Evolutionary conservation across 2,113 vertebrate species (phyloP), one percentile per base, ranked within the genome.

Genomic region (Nansenia antarctica): DNA sequence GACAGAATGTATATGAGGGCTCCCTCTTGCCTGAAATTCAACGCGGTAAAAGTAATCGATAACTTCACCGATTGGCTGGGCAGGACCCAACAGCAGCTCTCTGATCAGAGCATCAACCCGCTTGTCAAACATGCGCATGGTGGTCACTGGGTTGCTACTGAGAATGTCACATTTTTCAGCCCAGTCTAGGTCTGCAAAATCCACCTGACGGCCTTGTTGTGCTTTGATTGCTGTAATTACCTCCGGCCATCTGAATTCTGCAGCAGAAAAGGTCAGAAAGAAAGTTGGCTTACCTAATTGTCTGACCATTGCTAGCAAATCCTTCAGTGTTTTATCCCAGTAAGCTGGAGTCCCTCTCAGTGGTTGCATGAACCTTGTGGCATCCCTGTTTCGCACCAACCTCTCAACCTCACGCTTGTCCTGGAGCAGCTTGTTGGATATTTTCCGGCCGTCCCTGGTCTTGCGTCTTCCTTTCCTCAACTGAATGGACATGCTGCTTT

Each of bases 1-100:
- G 9, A 78, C 49, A 42, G 15, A 31, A 29, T 78, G 76, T 35
- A 78, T 74, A 31, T 74, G 76, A 22, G 62, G 71, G 6, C 31
- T 55, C 5, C 67, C 68, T 61, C 70, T 20, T 5, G 18, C 22
- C 27, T 73, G 76, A 39, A 42, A 73, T 14, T 78, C 65, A 2
- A 73, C 70, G 3, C 65, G 18, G 20, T 69, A 69, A 57, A 73
- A 78, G 32, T 42, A 69, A 20, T 73, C 70, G 2, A 54, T 62
- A 4, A 70, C 62, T 24, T 65, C 35, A 35, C 71, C 71, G 0
- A 73, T 53, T 24, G 64, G 64, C 15, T 73, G 39, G 8, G 24
- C 45, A 37, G 63, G 58, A 18, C 67, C 70, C 53, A 67, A 14
- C 18, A 72, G 35, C 45, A 72, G 11, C 3, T 63, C 1, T 32